These are phyloP conservation scores for Bombus pyrosoma DNA, from an alignment of 1,140 invertebrate genomes.

Conservation along the genomic window DNA sequence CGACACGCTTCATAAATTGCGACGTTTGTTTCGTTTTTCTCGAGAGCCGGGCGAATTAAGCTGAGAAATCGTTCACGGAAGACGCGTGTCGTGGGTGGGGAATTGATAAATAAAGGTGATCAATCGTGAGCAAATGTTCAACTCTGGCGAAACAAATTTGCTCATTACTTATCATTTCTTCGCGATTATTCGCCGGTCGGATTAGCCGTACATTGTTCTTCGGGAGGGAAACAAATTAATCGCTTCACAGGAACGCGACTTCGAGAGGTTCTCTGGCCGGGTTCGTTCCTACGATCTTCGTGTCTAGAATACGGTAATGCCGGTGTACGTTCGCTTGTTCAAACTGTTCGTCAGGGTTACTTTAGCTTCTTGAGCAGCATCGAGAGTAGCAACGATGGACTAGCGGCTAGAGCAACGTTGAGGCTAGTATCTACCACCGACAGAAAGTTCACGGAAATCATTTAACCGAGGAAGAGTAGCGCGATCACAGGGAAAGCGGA, in stretches of 20 bases:
- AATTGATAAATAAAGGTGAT: conserved; percentile 19
- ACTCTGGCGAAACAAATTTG: conserved; percentile 12
- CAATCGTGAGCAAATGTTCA: neutral
- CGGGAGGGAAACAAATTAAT: conserved; percentile 45
- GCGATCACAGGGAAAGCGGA: neutral
- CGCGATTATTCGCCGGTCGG: conserved; percentile 25
- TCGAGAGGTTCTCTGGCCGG: conserved; percentile 10
- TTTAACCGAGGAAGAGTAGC: conserved; percentile 43
- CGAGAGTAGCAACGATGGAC: neutral
- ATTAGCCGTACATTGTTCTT: conserved; percentile 44
- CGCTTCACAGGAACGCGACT: conserved; percentile 18
- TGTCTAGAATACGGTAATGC: conserved; percentile 27
- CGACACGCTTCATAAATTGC: neutral
- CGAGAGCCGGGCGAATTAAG: conserved; percentile 3
- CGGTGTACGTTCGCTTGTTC: conserved; percentile 4
- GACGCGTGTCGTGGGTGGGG: too few species aligned
- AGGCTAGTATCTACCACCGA: neutral
- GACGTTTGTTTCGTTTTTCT: neutral
- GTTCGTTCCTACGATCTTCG: conserved; percentile 10
- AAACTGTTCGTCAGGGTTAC: conserved; percentile 66
- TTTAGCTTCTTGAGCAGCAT: conserved; percentile 17
- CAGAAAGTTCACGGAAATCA: conserved; percentile 47
- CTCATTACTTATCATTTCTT: conserved; percentile 44
- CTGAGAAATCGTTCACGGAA: neutral
- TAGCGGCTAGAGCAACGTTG: neutral